Percentiles rank a stretch among this genome's conserved stretches.
Conservation (phyloP, 2,113 vertebrate genomes). For the Arothron firmamentum region DNA sequence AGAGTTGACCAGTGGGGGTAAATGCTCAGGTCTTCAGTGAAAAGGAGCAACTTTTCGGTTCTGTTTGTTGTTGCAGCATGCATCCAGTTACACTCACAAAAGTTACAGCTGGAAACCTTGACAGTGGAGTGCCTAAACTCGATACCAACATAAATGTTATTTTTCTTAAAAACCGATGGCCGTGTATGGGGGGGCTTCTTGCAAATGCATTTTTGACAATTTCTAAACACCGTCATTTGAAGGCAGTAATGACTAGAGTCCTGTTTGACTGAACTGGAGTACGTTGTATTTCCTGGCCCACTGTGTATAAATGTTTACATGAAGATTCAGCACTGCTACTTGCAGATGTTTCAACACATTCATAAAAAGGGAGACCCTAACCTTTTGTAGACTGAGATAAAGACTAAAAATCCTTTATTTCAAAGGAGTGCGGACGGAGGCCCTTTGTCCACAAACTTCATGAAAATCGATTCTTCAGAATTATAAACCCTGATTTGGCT, state of each 20-base stretch:
- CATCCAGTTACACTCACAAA: constrained; percentile 1
- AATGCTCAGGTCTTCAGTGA: constrained; percentile 23
- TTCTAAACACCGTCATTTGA: constrained; percentile 23
- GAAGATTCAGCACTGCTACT: background rate
- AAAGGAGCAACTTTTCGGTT: constrained; percentile 27
- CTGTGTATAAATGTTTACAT: constrained; percentile 9
- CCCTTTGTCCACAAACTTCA: constrained; percentile 6
- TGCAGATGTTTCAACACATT: background rate
- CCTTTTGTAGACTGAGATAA: background rate
- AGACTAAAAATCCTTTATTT: background rate
- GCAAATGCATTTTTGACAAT: constrained; percentile 11
- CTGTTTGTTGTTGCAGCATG: constrained; percentile 15
- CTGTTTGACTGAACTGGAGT: constrained; percentile 1
- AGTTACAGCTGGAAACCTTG: background rate
- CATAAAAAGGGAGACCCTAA: background rate
- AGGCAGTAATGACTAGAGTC: constrained; percentile 14
- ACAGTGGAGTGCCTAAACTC: too few relatives aligned
- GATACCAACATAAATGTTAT: background rate
- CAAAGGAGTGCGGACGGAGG: background rate
- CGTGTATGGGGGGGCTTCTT: background rate
- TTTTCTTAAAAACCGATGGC: background rate
- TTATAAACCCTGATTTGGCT: constrained; percentile 2
- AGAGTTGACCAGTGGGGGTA: constrained; percentile 52
- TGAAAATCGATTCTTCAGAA: background rate
- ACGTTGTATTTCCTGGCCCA: background rate